Conservation (phyloP, 2,797 vertebrate genomes). For the Dendrocincla fuliginosa region DNA sequence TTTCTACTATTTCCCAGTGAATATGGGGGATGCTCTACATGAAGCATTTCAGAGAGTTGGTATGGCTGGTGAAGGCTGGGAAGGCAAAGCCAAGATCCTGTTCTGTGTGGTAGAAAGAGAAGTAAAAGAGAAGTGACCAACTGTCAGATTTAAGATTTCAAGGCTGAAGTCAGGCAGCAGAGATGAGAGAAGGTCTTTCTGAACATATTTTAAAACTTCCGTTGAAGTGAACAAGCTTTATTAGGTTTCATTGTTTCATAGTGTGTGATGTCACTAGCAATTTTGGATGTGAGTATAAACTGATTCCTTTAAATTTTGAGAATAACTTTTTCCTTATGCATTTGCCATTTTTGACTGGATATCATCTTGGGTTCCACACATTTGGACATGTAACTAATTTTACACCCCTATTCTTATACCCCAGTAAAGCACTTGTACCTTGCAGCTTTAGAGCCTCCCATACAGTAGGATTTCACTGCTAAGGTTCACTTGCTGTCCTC, state of each 20-base stretch:
- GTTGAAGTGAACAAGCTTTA: background rate
- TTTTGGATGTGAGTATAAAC: background rate
- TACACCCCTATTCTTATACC: background rate
- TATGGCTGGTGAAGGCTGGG: background rate
- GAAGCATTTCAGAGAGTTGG: background rate
- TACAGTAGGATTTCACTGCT: background rate
- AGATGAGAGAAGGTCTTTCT: background rate
- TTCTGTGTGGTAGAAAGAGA: background rate
- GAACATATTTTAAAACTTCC: background rate
- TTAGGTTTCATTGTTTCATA: slow-evolving; percentile 6
- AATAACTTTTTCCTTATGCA: background rate
- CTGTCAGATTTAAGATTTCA: background rate
- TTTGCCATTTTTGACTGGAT: background rate
- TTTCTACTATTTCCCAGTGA: background rate
- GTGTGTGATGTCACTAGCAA: background rate
- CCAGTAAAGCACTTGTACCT: background rate
- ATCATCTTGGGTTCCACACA: background rate
- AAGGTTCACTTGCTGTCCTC: slow-evolving; percentile 28
- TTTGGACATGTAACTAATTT: background rate
- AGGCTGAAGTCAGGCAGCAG: background rate
- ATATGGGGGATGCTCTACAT: background rate
- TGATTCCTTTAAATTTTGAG: background rate
- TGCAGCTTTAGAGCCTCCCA: background rate
- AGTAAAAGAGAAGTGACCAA: background rate
- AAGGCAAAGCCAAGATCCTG: background rate